Conservation (phyloP, 2,797 vertebrate genomes). For the Sarcoramphus papa region DNA sequence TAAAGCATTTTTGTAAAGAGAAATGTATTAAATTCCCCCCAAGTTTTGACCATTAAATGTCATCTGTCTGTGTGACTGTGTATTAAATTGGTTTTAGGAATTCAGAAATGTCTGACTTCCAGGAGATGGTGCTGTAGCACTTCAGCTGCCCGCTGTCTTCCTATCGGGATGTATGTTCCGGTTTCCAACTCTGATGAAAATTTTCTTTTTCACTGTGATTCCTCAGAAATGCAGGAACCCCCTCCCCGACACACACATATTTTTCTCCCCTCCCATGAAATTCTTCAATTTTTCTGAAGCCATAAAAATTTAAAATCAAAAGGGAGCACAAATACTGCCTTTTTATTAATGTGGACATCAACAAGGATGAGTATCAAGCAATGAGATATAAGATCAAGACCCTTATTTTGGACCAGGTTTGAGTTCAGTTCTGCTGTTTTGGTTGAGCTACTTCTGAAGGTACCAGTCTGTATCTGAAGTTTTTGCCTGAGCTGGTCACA, state of each 20-base stretch:
- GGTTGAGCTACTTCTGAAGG: not conserved
- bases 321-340: not conserved
- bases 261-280: not conserved
- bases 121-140: conserved; percentile 63
- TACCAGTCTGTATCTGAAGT: not conserved
- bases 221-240: not conserved
- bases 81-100: not conserved
- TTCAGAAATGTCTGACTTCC: not conserved
- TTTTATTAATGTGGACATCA: not conserved
- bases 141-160: not conserved
- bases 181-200: not conserved
- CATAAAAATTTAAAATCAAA: not conserved
- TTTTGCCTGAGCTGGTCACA: not conserved
- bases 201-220: not conserved
- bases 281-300: not conserved
- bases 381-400: not conserved
- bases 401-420: not conserved
- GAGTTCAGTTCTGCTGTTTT: not conserved
- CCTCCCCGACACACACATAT: fast-evolving
- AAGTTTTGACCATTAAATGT: not conserved
- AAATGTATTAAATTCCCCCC: not conserved
- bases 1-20: not conserved
- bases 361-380: not conserved
- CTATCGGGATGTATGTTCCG: not conserved
- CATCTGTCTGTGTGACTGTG: not conserved